Conservation (phyloP, 2,888 invertebrate species). For the Neelides folsomi region DNA sequence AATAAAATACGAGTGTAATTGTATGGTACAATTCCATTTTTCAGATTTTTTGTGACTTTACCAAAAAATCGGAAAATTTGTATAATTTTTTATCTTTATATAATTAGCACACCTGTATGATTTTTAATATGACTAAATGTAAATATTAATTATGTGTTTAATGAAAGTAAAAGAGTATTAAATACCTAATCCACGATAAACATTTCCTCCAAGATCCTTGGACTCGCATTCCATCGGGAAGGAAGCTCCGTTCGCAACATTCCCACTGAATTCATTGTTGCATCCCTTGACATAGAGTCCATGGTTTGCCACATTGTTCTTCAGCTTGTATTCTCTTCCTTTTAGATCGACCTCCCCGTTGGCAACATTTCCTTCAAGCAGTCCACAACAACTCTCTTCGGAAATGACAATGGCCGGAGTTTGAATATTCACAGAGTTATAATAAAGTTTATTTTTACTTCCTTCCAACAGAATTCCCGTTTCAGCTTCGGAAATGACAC, state of each 20-base stretch:
- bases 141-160: no score
- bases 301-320: conserved; percentile 28
- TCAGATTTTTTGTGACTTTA: no score
- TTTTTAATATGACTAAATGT: no score
- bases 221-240: conserved; percentile 23
- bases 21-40: no score
- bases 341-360: conserved; percentile 27
- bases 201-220: conserved; percentile 21
- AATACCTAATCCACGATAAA: conserved; percentile 21
- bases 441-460: conserved; percentile 15
- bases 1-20: no score
- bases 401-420: conserved; percentile 27
- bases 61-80: no score
- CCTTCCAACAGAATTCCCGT: conserved; percentile 27
- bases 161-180: no score
- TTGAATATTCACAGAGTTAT: conserved; percentile 31
- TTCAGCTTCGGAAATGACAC: conserved; percentile 29
- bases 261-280: conserved; percentile 23
- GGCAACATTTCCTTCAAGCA: conserved; percentile 27
- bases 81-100: no score
- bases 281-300: conserved; percentile 26
- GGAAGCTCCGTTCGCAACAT: conserved; percentile 25
- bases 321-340: conserved; percentile 22
- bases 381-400: conserved; percentile 24
- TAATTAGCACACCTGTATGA: no score